Evolutionary conservation across 2,797 vertebrate species (phyloP), one percentile per base, ranked within the genome.

Genomic region (Bradypodion ventrale): DNA sequence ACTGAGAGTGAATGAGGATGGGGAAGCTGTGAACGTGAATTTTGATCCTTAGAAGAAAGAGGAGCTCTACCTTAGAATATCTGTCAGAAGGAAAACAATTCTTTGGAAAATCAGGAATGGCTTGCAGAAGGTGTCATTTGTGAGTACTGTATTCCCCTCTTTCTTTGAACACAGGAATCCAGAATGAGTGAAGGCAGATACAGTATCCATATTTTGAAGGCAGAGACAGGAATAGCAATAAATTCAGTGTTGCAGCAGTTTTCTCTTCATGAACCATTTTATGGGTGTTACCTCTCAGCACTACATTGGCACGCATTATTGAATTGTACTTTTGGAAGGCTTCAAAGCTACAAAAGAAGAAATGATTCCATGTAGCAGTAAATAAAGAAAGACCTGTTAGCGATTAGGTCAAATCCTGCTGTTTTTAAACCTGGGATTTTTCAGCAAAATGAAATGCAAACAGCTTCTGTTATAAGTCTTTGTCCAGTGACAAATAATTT

Each of bases 91-190:
- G 91, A 90, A 87, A 84, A 75, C 29, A 25, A 92, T 21, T 88
- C 86, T 88, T 75, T 85, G 93, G 44, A 86, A 87, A 80, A 81
- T 90, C 87, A 42, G 94, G 95, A 93, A 98, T 98, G 97, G 96
- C 97, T 90, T 97, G 96, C 95, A 95, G 97, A 95, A 95, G 94
- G 94, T 97, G 95, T 95, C 96, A 96, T 95, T 97, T 96, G 98
- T 99, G 96, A 99, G 98, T 99, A 98, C 93, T 87, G 98, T 99
- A 98, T 93, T 87, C 91, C 90, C 88, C 90, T 92, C 91, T 89
- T 92, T 87, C 52, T 69, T 91, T 84, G 68, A 1, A 29, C 88
- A 89, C 92, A 88, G 88, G 87, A 85, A 80, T 49, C 35, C n/a
- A 80, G 90, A n/a, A 83, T 89, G 89, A 12, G 52, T 91, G 88